Base-by-base conservation (phyloP, 2,113 vertebrate species). In the Chionis minor region DNA sequence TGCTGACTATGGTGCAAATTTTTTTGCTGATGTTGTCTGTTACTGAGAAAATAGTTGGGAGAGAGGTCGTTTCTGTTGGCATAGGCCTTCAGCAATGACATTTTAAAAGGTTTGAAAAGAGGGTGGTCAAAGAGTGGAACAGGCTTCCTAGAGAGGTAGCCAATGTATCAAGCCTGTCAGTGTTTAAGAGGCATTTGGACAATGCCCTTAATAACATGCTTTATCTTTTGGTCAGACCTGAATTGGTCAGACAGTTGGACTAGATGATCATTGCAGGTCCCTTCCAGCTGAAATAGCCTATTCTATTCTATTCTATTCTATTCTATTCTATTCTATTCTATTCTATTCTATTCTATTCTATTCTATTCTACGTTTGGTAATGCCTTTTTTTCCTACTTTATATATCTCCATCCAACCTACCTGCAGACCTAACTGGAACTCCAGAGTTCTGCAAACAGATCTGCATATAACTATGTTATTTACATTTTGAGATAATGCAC, bases 401-500 rank as follows among this genome's bases (percentile, higher is more conserved):
- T 81, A 13, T 67, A 47, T 65, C 24, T 86, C 21, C 54, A 45
- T 40, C 44, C 42, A 84, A 42, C 22, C 7, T 20, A n/a, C 33
- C 26, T 71, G 27, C 27, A 78, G 72, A 44, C 9, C 51, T 35
- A 71, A 56, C 8, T 38, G 59, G 30, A 94, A 84, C 65, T 79
- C 17, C 45, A 49, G 66, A 35, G 20, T 73, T 90, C 52, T 92
- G 47, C 4, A 4, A 14, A 51, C 58, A 92, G 70, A 82, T 62
- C 45, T 40, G 38, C 12, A 2, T 51, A 6, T 79, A 93, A 95
- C 54, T 72, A 45, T 52, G 54, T 81, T 82, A 88, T 92, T 97
- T 85, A 77, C 84, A 38, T 96, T 92, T 95, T 92, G 54, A 90
- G 54, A 73, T 73, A 65, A 91, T 56, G 62, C 70, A 79, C 82